These are phyloP conservation scores for Phragmatobia fuliginosa DNA, from an alignment of 2,888 invertebrate genomes.

Conservation along the genomic window DNA sequence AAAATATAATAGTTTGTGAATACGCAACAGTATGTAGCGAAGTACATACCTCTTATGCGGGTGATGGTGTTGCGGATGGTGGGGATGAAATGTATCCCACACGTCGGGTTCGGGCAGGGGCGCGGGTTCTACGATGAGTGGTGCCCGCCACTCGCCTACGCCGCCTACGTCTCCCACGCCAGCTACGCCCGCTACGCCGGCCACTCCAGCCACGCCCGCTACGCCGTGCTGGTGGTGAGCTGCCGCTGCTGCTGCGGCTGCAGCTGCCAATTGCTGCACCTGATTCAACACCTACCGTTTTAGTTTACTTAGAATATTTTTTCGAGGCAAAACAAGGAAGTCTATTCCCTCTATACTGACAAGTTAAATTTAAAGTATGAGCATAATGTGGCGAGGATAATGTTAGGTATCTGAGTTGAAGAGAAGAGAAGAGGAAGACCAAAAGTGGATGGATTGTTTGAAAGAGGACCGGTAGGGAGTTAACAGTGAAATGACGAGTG, in stretches of 20 bases:
- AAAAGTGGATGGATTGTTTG: no score
- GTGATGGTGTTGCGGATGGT: slow-evolving; percentile 72
- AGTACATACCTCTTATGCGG: slow-evolving; percentile 74
- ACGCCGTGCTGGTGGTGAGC: slow-evolving; percentile 91
- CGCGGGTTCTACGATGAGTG: slow-evolving; percentile 93
- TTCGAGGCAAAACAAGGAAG: not conserved
- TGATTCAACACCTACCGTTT: slow-evolving; percentile 52
- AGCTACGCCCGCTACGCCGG: slow-evolving; percentile 89
- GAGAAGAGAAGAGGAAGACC: no score
- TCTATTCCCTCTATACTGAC: not conserved
- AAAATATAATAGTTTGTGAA: no score
- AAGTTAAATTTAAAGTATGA: no score
- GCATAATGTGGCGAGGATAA: no score
- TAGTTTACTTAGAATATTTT: not conserved
- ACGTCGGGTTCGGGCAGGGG: slow-evolving; percentile 79
- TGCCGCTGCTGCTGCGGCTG: slow-evolving; percentile 92
- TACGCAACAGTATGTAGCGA: no score
- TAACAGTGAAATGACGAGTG: no score
- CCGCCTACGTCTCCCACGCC: slow-evolving; percentile 60
- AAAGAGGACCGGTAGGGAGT: no score
- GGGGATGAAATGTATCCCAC: slow-evolving; percentile 77
- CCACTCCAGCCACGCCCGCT: slow-evolving; percentile 82
- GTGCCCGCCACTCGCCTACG: slow-evolving; percentile 92
- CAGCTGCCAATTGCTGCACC: slow-evolving; percentile 93
- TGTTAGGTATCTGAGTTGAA: no score